These are phyloP conservation scores for Tenthredo scrophulariae DNA, from an alignment of 2,888 invertebrate species.

Conservation along the genomic window DNA sequence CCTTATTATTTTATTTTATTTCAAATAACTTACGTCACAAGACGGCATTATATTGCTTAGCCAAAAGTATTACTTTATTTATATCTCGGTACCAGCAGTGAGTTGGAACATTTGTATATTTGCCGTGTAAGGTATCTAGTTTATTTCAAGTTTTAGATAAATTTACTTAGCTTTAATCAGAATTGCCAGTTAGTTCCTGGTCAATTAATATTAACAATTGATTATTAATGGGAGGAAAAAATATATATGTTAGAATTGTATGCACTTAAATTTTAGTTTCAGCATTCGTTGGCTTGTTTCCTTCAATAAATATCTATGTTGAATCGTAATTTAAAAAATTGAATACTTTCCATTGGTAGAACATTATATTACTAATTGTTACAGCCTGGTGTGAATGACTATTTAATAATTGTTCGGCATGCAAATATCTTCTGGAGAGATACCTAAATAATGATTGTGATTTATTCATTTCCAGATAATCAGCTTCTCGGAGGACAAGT, in stretches of 20 bases:
- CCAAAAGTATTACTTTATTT: constrained; percentile 3
- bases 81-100: neutral
- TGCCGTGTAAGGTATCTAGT: neutral
- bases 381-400: neutral
- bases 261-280: neutral
- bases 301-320: neutral
- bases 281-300: neutral
- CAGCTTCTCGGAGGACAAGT: neutral
- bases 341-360: neutral
- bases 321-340: neutral
- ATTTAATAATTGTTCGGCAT: neutral
- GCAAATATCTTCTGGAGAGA: neutral
- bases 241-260: constrained; percentile 12
- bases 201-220: constrained; percentile 11
- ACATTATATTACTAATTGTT: neutral
- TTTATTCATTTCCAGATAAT: constrained; percentile 40
- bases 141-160: constrained; percentile 1
- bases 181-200: neutral
- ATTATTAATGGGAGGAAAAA: neutral
- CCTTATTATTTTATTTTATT: neutral
- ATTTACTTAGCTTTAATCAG: neutral
- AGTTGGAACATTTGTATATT: neutral
- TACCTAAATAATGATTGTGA: neutral
- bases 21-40: neutral
- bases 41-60: neutral